Evolutionary conservation across 1,140 invertebrate genomes (phyloP), one percentile per base, ranked within the genome.

Genomic region (Drosophila busckii): DNA sequence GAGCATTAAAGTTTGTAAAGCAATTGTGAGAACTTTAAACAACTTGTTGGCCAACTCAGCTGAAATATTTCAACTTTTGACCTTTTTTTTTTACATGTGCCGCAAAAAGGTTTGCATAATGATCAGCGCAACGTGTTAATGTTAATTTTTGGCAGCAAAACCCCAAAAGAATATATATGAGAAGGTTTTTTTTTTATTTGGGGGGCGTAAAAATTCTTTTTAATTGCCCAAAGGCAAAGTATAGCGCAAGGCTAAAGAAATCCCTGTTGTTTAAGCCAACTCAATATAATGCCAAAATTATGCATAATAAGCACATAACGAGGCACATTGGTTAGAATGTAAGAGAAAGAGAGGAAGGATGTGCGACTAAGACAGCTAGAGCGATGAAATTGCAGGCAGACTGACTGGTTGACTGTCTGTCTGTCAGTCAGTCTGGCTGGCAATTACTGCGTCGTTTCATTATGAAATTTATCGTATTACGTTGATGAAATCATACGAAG

Each of bases 381-480:
- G 8, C 44, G 6, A 7, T 6, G n/a, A 40, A 40, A 40, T 25
- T 40, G 23, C 20, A 40, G n/a, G n/a, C n/a, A n/a, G n/a, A n/a
- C n/a, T n/a, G n/a, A n/a, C n/a, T n/a, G n/a, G n/a, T n/a, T n/a
- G n/a, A n/a, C n/a, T n/a, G n/a, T n/a, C n/a, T n/a, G n/a, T n/a
- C n/a, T n/a, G n/a, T n/a, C n/a, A n/a, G 6, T 2, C 12, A 40
- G 45, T 34, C 45, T 34, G 20, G 25, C 37, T 58, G 63, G 52
- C 73, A 78, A 78, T 78, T 78, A 78, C 73, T 49, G 68, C 71
- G 50, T 68, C 53, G 73, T 71, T 78, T 80, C 71, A 80, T 78
- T 78, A 78, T 78, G 63, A 60, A 78, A 78, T 78, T 78, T 78
- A 78, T 80, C 75, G 73, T 78, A 78, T 80, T 78, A 78, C 73